Evolutionary conservation across 2,888 invertebrate genomes (phyloP), one percentile per base, ranked within the genome.

Genomic region (Macaria notata): DNA sequence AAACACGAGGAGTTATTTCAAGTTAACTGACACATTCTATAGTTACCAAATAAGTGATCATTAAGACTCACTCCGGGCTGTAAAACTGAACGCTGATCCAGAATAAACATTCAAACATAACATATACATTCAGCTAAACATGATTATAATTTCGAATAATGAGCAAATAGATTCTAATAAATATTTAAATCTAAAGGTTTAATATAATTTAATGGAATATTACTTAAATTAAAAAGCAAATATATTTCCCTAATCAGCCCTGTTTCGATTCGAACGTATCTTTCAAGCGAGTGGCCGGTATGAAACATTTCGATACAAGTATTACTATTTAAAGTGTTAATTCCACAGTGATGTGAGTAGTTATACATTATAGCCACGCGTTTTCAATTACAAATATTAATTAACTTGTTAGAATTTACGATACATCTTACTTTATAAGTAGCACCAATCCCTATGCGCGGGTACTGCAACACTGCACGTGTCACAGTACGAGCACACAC

Each of bases 141-240:
- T 75, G 79, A 81, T 81, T 86, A 88, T 76, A 87, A 88, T 86
- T 89, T 86, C 72, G 81, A 65, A 83, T 83, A 83, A 84, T 89
- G 90, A 90, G 90, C 90, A 90, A 90, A 86, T 88, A 86, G 77
- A 81, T 78, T 83, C 75, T 77, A 79, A 86, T 81, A 84, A 79
- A 86, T 81, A 84, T 84, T 80, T 82, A 83, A 76, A 78, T 78
- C 84, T 87, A 83, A 73, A 73, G 75, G 70, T 76, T 80, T 76
- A 79, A 81, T 80, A 86, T 77, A 84, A 79, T 84, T 86, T 84
- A 88, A 88, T 90, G 89, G 89, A 90, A 89, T 90, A 88, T 82
- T 81, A 87, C 86, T 88, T 86, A 88, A 75, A 84, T 79, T 75
- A 76, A 78, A 79, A 83, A 83, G 83, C 81, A 81, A 59, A 41